A percentile compares a stretch with the other conserved stretches of the same genome.
These are phyloP conservation scores for Acanthosepion esculentum DNA, from an alignment of 2,888 invertebrate species.

Conservation along the genomic window DNA sequence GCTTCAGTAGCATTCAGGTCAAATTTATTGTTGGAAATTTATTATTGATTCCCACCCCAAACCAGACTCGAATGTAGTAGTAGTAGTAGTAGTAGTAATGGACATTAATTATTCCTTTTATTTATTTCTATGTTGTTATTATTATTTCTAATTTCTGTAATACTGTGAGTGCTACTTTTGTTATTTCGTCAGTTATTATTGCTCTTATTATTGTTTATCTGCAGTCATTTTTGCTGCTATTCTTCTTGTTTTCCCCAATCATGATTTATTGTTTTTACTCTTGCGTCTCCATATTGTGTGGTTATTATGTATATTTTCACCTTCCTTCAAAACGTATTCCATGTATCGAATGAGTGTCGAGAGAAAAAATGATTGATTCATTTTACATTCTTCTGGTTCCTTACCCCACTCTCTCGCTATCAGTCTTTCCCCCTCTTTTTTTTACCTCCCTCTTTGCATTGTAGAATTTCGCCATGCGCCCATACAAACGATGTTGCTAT, in stretches of 20 bases:
- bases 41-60: no score
- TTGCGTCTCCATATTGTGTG: not conserved
- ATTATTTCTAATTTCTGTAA: no score
- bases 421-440: not conserved
- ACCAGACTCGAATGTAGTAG: no score
- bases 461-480: not conserved
- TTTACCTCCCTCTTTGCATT: not conserved
- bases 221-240: not conserved
- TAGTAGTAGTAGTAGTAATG: no score
- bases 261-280: not conserved
- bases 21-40: no score
- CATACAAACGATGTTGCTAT: not conserved
- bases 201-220: not conserved
- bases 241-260: not conserved
- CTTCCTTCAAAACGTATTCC: not conserved
- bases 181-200: no score
- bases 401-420: not conserved
- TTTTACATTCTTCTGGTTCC: not conserved
- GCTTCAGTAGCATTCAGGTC: no score
- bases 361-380: constrained; percentile 1
- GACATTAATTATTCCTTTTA: no score
- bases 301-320: not conserved
- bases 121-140: no score
- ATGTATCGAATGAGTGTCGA: constrained; percentile 16
- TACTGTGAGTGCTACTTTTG: no score